phyloP scores from a whole-genome alignment of 2,888 invertebrate species.

The Auanema freiburgensis region DNA sequence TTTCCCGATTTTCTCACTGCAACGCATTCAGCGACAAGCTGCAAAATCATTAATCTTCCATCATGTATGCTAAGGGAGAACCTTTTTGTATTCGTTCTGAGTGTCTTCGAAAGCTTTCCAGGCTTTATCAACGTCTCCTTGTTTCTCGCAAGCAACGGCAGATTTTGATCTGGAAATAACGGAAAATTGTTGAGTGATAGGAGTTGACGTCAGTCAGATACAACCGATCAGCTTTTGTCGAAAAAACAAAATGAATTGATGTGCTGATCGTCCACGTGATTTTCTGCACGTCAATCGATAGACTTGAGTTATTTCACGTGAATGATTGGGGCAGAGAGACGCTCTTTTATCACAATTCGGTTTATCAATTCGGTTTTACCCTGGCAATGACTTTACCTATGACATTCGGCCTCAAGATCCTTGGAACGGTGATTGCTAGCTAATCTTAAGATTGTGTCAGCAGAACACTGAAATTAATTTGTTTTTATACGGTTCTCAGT shows the following conservation, averaged over 20 bases:
- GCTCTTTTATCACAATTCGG: too few relatives aligned
- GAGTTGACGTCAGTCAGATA: too few relatives aligned
- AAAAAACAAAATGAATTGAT: too few relatives aligned
- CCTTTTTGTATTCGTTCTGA: conserved; percentile 37
- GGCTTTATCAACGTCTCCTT: conserved; percentile 32
- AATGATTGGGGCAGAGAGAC: too few relatives aligned
- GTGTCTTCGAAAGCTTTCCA: conserved; percentile 43
- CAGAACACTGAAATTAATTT: conserved; percentile 30
- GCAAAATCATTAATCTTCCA: background rate
- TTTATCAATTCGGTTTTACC: too few relatives aligned
- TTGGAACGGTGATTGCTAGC: conserved; percentile 44
- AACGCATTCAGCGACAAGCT: conserved; percentile 15
- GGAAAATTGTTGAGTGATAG: too few relatives aligned
- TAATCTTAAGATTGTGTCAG: conserved; percentile 46
- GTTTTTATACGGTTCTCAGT: background rate
- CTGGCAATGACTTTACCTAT: conserved; percentile 14
- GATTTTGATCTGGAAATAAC: conserved; percentile 14
- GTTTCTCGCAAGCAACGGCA: conserved; percentile 24
- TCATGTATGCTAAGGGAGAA: background rate
- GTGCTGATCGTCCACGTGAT: too few relatives aligned
- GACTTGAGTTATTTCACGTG: too few relatives aligned
- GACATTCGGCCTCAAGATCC: conserved; percentile 43
- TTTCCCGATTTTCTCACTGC: background rate
- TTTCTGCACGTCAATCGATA: too few relatives aligned
- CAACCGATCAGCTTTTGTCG: too few relatives aligned